Conservation (phyloP, 2,797 vertebrate species). For the Parambassis ranga region DNA sequence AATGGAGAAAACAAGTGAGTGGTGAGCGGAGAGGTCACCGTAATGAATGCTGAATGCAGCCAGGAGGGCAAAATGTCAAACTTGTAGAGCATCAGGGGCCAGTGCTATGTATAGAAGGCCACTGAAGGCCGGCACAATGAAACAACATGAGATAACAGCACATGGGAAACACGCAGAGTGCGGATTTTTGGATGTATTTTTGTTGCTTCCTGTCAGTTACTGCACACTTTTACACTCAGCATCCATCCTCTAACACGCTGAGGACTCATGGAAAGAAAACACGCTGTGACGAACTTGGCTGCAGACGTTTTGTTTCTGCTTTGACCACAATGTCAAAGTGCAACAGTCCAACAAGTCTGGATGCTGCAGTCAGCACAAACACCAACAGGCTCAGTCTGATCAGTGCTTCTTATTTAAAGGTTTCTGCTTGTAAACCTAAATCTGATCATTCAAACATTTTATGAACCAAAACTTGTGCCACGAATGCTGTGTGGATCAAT, state of each 20-base stretch:
- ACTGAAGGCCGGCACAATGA: too few species aligned
- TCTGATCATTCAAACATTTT: neutral
- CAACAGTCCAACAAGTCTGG: slow-evolving; percentile 13
- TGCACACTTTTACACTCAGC: too few species aligned
- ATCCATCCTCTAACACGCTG: too few species aligned
- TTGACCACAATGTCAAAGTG: neutral
- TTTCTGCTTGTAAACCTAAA: neutral
- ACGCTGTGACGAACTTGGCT: too few species aligned
- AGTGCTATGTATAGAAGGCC: neutral
- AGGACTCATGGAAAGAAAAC: too few species aligned
- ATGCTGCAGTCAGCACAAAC: slow-evolving; percentile 11
- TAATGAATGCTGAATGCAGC: slow-evolving; percentile 11
- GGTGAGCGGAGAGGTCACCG: slow-evolving; percentile 11
- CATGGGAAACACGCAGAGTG: too few species aligned
- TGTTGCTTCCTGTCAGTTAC: too few species aligned
- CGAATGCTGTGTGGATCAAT: slow-evolving; percentile 31
- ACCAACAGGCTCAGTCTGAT: neutral
- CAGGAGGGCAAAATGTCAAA: slow-evolving; percentile 35
- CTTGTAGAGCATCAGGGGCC: neutral
- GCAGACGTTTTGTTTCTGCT: too few species aligned
- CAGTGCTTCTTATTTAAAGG: too few species aligned
- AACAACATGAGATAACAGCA: too few species aligned
- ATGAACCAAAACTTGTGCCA: slow-evolving; percentile 32
- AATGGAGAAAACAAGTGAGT: slow-evolving; percentile 2
- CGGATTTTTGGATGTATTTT: too few species aligned